Base-by-base conservation (phyloP, 2,888 invertebrate species). In the Epicampocera succincta region DNA sequence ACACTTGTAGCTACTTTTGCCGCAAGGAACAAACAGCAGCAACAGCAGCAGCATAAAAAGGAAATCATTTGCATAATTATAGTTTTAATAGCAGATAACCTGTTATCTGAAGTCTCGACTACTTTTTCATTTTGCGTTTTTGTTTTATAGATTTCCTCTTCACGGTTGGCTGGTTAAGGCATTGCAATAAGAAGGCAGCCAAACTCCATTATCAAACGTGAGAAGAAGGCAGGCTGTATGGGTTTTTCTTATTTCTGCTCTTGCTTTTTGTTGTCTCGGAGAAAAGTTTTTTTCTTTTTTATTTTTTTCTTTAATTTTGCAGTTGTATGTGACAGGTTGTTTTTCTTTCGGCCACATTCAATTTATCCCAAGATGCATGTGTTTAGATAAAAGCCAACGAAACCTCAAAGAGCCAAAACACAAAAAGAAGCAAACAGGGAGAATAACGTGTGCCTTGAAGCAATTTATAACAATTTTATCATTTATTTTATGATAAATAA, bases 61-160 rank as follows among this genome's bases (percentile, higher is more conserved):
- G 78, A 82, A 82, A 82, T 82, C 69, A 82, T 82, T 82, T 82
- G 82, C 82, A 82, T 82, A 82, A 82, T 78, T 82, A 82, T 82
- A 74, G 74, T 82, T 82, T 69, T 60, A 46, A 52, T 60, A 60
- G 65, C 58, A 66, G 65, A 58, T 8, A 78, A 66, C 50, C 50
- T 50, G 63, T 40, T 56, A 19, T 33, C 12, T 21, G 29, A 17
- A 42, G 54, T 13, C 25, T 54, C 12, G 8, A 1, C 13, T 11
- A 11, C 6, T 50, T 46, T 44, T 54, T 19, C 65, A 25, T 3
- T 38, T 21, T 12, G n/a, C n/a, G 21, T 60, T 33, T 38, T 60
- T 17, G 17, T 46, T 58, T 9, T 52, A 29, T 21, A 46, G 21
- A 71, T 56, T 61, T 69, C 63, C 71, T 65, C 40, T 40, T 15